These are phyloP conservation scores for Manacus vitellinus DNA, from an alignment of 2,113 vertebrate species.

Conservation along the genomic window DNA sequence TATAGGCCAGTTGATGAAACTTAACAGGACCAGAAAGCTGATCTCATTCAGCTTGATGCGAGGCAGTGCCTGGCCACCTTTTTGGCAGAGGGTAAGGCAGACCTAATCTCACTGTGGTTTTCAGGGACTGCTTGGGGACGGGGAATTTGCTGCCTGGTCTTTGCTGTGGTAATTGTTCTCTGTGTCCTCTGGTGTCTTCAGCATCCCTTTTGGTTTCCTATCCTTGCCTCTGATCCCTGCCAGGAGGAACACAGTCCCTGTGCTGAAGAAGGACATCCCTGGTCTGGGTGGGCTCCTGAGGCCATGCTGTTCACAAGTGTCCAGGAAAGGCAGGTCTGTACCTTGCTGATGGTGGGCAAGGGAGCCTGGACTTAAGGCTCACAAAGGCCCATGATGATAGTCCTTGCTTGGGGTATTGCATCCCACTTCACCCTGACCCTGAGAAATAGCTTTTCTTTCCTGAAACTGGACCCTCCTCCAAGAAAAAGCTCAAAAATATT, in stretches of 20 bases:
- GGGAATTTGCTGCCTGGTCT: not conserved
- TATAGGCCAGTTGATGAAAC: not conserved
- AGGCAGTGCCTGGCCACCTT: not conserved
- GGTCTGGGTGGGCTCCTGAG: accelerated
- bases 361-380: not conserved
- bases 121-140: not conserved
- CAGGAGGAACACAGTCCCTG: not conserved
- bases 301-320: accelerated
- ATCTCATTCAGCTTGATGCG: not conserved
- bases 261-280: not conserved
- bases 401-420: not conserved
- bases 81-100: not conserved
- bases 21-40: not conserved
- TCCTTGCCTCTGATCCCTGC: not conserved
- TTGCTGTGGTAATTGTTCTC: not conserved
- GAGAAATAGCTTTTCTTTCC: not conserved
- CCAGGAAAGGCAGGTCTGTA: not conserved
- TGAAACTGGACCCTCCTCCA: not conserved
- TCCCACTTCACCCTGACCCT: not conserved
- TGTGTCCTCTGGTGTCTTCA: not conserved
- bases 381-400: accelerated
- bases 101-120: not conserved
- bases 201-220: not conserved
- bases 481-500: not conserved
- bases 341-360: not conserved